Percentiles rank a stretch among this genome's conserved stretches.
Evolutionary conservation across 92 coral and sea anemone genomes (phyloP).

Genomic region (Desmophyllum pertusum): DNA sequence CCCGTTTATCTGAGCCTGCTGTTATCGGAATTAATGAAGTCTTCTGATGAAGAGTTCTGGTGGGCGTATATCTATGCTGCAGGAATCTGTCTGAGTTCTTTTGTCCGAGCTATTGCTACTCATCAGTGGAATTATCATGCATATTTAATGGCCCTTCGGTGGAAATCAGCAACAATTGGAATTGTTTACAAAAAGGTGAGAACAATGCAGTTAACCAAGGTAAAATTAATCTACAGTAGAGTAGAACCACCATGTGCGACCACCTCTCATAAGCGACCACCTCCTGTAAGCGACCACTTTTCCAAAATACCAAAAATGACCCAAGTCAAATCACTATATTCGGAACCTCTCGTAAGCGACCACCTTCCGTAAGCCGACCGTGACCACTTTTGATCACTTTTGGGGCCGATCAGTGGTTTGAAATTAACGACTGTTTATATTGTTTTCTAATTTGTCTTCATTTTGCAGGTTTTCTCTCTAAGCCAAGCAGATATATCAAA

Average conservation of each 20-base stretch:
- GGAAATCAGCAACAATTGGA: slow-evolving; percentile 71
- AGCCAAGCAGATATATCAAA: slow-evolving; percentile 63
- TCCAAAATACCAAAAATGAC: no score
- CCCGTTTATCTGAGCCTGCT: slow-evolving; percentile 61
- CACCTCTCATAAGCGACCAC: no score
- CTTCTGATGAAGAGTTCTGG: not conserved
- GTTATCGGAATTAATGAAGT: slow-evolving; percentile 47
- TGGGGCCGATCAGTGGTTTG: no score
- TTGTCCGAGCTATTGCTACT: slow-evolving; percentile 32
- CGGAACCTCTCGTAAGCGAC: no score
- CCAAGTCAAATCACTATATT: no score
- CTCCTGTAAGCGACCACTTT: no score
- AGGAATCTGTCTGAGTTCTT: slow-evolving; percentile 65
- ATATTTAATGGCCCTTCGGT: slow-evolving; percentile 46
- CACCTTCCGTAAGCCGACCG: no score
- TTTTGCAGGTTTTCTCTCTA: slow-evolving; percentile 58
- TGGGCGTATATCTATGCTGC: slow-evolving; percentile 64
- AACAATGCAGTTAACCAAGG: not conserved
- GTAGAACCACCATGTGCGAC: no score
- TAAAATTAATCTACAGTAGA: not conserved
- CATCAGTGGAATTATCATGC: slow-evolving; percentile 45
- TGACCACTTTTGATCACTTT: no score
- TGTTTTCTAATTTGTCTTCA: not conserved
- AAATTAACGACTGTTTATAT: no score
- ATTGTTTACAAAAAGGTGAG: slow-evolving; percentile 61